Evolutionary conservation across 2,888 invertebrate genomes (phyloP), one percentile per base, ranked within the genome.

Genomic region (Pseudococcus jackbeardsleyi): DNA sequence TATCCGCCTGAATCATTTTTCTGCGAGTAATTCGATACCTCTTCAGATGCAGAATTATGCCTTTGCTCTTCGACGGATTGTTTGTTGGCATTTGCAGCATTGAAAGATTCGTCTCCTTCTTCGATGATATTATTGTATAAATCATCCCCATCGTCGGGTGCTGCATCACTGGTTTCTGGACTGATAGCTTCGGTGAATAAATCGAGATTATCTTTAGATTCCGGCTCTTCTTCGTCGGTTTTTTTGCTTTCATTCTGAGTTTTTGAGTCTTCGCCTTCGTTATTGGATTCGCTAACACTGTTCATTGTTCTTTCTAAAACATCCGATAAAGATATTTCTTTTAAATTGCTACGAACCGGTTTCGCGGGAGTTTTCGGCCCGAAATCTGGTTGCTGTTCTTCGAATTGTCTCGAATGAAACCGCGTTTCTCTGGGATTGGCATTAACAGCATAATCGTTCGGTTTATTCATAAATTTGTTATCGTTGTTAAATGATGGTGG

Each of bases 281-380:
- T n/a, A 9, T 22, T 72, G 19, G 48, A 48, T n/a, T 48, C 87
- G 22, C 26, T 50, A 19, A 46, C 79, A 42, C 77, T 77, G 77
- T 87, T 79, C 77, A 87, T 87, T 12, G 87, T 77, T 33, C 50
- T 48, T 79, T 87, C 87, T 22, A 9, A 92, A 89, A 90, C 84
- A 50, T 88, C 88, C 39, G 85, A 88, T 33, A 88, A 50, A 0
- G 88, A 88, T 39, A 88, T 88, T 33, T 88, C 88, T 68, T 88
- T 88, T 39, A 88, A 50, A 33, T 88, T 88, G n/a, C 88, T 85
- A 19, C 85, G 88, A 22, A 59, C 42, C 0, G 88, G 17, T 88
- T 88, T 88, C 17, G n/a, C 9, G 11, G 54, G 33, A 0, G 15
- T 9, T n/a, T 85, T 54, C 1, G 22, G 48, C 22, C 33, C 9